Percentiles rank a stretch among this genome's conserved stretches.
Evolutionary conservation across 2,113 vertebrate genomes (phyloP).

Genomic region (Aviceda subcristata): DNA sequence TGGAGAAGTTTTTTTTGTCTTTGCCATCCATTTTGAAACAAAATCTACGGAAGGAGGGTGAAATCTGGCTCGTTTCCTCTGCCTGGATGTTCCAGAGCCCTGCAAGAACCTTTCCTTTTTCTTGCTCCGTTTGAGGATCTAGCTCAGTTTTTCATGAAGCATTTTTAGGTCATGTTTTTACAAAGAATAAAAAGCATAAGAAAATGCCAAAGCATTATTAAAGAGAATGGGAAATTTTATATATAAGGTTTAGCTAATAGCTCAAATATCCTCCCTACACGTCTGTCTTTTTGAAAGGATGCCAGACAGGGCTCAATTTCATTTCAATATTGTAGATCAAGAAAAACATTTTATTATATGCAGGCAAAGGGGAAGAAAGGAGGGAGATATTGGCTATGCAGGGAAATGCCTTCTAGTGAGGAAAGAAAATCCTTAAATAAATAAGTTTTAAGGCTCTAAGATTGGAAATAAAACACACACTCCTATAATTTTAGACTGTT

Average conservation of each 20-base stretch:
- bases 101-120: background rate
- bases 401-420: background rate
- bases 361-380: background rate
- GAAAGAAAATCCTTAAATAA: background rate
- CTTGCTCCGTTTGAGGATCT: background rate
- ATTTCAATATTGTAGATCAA: background rate
- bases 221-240: background rate
- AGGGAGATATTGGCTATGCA: background rate
- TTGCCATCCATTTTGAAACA: background rate
- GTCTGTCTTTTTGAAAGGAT: background rate
- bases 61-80: background rate
- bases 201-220: background rate
- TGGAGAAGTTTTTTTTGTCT: background rate
- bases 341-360: background rate
- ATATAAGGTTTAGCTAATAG: background rate
- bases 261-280: background rate
- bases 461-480: background rate
- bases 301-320: background rate
- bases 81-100: background rate
- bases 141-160: background rate
- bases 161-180: background rate
- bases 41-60: background rate
- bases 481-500: background rate
- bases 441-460: background rate
- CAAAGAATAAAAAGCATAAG: background rate